These are phyloP conservation scores for Zeugodacus cucurbitae DNA, from an alignment of 1,140 invertebrate genomes.

Conservation along the genomic window DNA sequence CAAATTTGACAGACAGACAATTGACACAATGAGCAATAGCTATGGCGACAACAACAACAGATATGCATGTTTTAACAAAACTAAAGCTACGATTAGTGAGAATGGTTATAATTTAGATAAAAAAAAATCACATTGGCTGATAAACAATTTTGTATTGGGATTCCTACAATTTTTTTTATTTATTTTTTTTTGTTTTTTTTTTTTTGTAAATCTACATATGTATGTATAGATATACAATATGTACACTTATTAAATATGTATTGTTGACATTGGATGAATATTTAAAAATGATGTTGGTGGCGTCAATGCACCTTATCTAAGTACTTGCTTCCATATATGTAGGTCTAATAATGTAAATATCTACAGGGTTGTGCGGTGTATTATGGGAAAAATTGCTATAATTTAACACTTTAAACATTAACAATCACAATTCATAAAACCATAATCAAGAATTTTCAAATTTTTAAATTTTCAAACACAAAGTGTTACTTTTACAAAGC, in stretches of 20 bases:
- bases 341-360: neutral
- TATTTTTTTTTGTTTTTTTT: no score
- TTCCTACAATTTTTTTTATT: neutral
- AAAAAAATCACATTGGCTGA: neutral
- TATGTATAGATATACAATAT: neutral
- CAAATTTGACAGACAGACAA: slow-evolving; percentile 19
- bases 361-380: no score
- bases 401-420: no score
- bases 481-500: no score
- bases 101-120: neutral
- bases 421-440: no score
- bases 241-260: neutral
- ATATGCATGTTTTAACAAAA: neutral
- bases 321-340: neutral
- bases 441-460: no score
- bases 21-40: slow-evolving; percentile 25
- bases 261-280: neutral
- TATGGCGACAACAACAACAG: neutral
- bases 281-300: neutral
- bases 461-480: no score
- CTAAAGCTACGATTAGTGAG: neutral
- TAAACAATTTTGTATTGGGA: neutral
- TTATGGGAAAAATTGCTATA: no score
- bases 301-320: neutral
- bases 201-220: neutral